Percentiles rank a stretch among this genome's conserved stretches.
Conservation (phyloP, 1,140 invertebrate genomes). For the Zaprionus ornatus region DNA sequence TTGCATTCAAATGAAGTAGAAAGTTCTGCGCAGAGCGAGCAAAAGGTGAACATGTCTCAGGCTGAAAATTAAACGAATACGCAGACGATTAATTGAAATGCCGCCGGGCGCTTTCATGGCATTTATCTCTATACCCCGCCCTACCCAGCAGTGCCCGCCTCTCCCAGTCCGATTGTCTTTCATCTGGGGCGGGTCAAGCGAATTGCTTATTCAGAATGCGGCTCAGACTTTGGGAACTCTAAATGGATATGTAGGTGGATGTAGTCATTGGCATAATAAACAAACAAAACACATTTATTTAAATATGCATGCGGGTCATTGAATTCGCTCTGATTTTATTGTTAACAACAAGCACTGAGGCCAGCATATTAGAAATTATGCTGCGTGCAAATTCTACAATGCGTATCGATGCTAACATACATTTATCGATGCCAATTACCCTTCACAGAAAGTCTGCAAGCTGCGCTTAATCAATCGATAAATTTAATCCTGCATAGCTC, state of each 20-base stretch:
- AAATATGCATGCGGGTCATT: constrained; percentile 17
- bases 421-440: constrained; percentile 3
- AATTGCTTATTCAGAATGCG: constrained; percentile 56
- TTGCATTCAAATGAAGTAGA: constrained; percentile 75
- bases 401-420: neutral
- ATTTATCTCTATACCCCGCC: constrained; percentile 41
- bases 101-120: constrained; percentile 46
- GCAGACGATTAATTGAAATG: constrained; percentile 55
- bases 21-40: constrained; percentile 51
- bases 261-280: constrained; percentile 9
- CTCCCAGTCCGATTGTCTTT: neutral
- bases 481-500: neutral
- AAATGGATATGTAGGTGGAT: constrained; percentile 20
- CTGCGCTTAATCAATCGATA: neutral
- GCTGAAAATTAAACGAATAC: constrained; percentile 26
- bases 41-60: constrained; percentile 18
- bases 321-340: neutral
- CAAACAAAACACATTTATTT: neutral
- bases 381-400: neutral
- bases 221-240: constrained; percentile 29
- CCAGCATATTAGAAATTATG: neutral
- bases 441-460: too few relatives aligned
- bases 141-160: neutral
- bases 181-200: neutral
- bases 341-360: neutral